These are phyloP conservation scores for Drosophila mercatorum DNA, from an alignment of 2,888 invertebrate species.

Conservation along the genomic window DNA sequence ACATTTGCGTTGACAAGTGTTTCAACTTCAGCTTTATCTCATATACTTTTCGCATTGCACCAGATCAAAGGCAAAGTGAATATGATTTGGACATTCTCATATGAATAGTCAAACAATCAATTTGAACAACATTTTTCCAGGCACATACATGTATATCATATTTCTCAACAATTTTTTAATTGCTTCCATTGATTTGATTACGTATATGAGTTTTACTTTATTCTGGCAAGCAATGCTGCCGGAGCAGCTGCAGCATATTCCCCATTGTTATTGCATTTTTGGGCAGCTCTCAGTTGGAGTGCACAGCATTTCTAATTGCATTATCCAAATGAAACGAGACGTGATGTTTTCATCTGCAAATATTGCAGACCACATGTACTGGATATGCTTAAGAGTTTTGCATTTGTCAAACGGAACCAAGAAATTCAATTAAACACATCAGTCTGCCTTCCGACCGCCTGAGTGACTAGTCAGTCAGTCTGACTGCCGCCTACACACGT, in stretches of 20 bases:
- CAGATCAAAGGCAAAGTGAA: background rate
- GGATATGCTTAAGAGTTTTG: conserved; percentile 4
- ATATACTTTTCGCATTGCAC: background rate
- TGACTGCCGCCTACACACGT: conserved; percentile 24
- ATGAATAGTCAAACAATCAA: background rate
- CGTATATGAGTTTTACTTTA: background rate
- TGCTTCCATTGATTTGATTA: conserved; percentile 2
- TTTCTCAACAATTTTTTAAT: conserved; percentile 1
- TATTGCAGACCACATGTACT: conserved; percentile 23
- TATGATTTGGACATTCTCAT: no score
- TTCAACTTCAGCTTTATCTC: conserved; percentile 20
- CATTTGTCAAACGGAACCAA: conserved; percentile 36
- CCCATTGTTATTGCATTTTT: background rate
- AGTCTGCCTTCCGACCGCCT: conserved; percentile 3
- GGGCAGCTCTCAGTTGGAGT: background rate
- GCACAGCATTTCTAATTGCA: conserved; percentile 1
- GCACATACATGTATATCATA: background rate
- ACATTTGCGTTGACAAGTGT: conserved; percentile 78
- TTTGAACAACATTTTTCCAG: background rate
- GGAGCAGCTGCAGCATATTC: background rate
- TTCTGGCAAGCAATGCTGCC: no score
- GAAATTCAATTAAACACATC: conserved; percentile 51
- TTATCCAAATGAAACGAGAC: conserved; percentile 11
- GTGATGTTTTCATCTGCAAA: conserved; percentile 9
- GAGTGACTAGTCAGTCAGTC: background rate